Conservation (phyloP, 2,797 vertebrate species). For the Poeciliopsis gracilis region DNA sequence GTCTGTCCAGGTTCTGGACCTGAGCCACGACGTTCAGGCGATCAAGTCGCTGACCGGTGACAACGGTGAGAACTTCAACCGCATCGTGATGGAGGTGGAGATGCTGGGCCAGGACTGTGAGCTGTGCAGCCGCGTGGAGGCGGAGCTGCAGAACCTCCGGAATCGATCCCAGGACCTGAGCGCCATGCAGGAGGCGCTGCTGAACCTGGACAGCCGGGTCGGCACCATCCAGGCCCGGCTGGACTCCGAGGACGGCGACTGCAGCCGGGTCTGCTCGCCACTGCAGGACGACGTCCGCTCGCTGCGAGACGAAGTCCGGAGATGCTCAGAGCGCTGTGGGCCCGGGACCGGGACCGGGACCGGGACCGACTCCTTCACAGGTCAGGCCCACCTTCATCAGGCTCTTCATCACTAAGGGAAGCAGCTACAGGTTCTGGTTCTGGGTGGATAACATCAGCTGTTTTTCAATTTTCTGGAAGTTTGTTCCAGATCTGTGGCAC, state of each 20-base stretch:
- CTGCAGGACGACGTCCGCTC: conserved; percentile 74
- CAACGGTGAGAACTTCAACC: conserved; percentile 79
- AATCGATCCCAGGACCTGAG: conserved; percentile 73
- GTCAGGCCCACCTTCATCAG: conserved; percentile 27
- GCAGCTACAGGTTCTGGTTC: not conserved
- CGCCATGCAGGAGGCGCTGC: conserved; percentile 62
- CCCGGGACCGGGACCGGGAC: conserved; percentile 33
- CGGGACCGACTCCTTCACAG: conserved; percentile 43
- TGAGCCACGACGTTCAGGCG: conserved; percentile 78
- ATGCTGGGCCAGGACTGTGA: conserved; percentile 76
- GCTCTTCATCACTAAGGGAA: not conserved
- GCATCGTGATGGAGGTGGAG: conserved; percentile 79
- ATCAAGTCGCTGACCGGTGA: conserved; percentile 80
- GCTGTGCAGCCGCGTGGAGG: conserved; percentile 70
- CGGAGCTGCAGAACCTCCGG: conserved; percentile 75
- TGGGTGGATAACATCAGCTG: not conserved
- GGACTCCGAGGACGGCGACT: conserved; percentile 62
- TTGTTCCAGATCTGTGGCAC: too few species aligned
- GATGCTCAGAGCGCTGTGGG: conserved; percentile 72
- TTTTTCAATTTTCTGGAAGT: too few species aligned
- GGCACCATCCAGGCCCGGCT: conserved; percentile 62
- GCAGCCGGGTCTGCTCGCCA: conserved; percentile 72
- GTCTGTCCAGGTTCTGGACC: conserved; percentile 68
- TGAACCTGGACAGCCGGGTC: conserved; percentile 72
- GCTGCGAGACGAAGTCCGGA: conserved; percentile 71